These are phyloP conservation scores for Torymus aiolomorphi DNA, from an alignment of 2,888 invertebrate species.

Conservation along the genomic window DNA sequence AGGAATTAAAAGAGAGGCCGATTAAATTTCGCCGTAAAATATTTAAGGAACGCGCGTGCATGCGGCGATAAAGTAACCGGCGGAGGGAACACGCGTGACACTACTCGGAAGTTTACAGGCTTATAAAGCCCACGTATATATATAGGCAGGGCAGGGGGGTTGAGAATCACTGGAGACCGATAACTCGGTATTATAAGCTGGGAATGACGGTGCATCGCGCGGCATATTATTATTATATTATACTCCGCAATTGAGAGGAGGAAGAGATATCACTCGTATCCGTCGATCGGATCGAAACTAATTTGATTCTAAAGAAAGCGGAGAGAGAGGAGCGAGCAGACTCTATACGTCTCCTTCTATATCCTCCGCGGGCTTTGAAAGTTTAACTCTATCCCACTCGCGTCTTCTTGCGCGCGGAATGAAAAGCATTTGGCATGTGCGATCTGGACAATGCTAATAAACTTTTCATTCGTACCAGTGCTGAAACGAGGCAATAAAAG, in stretches of 20 bases:
- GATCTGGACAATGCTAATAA: conserved; percentile 16
- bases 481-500: conserved; percentile 2
- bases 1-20: conserved; percentile 16
- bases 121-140: conserved; percentile 39
- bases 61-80: conserved; percentile 33
- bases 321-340: too few relatives aligned
- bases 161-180: conserved; percentile 55
- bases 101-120: conserved; percentile 45
- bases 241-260: conserved; percentile 38
- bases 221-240: conserved; percentile 65
- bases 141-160: conserved; percentile 52
- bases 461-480: not conserved
- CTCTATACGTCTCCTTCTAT: too few relatives aligned
- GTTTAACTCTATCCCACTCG: conserved; percentile 28
- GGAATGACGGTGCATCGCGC: conserved; percentile 64
- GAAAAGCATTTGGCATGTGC: not conserved
- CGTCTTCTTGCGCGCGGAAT: not conserved
- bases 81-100: conserved; percentile 32
- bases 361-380: conserved; percentile 52
- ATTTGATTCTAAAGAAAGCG: conserved; percentile 68
- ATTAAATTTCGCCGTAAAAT: conserved; percentile 48
- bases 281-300: conserved; percentile 65
- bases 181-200: conserved; percentile 64
- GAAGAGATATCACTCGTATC: conserved; percentile 64
- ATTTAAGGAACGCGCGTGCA: conserved; percentile 37